Conservation (phyloP, 1,140 invertebrate species). For the Macrobrachium rosenbergii region DNA sequence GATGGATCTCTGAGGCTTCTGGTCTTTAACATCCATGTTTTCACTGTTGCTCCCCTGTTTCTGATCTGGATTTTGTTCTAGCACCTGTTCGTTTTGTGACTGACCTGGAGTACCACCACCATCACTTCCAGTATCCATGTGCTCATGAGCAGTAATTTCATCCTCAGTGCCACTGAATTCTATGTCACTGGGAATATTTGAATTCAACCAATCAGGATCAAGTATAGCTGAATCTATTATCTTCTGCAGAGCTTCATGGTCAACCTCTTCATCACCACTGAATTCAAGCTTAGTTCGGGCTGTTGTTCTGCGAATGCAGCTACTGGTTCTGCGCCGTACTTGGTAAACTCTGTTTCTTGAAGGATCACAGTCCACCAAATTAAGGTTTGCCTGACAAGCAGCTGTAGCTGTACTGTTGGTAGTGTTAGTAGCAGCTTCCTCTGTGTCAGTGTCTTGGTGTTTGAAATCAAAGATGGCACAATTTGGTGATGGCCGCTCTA, state of each 20-base stretch:
- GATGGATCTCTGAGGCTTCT: slow-evolving; percentile 43
- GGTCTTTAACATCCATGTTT: slow-evolving; percentile 1
- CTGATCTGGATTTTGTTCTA: neutral
- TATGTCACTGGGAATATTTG: slow-evolving; percentile 55
- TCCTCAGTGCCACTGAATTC: slow-evolving; percentile 59
- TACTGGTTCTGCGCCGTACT: slow-evolving; percentile 80
- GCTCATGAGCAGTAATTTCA: slow-evolving; percentile 48
- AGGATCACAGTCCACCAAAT: slow-evolving; percentile 69
- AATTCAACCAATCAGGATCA: slow-evolving; percentile 66
- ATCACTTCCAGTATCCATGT: slow-evolving; percentile 61
- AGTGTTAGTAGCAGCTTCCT: slow-evolving; percentile 70
- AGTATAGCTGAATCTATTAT: slow-evolving; percentile 66
- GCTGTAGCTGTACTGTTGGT: slow-evolving; percentile 66
- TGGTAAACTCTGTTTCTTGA: slow-evolving; percentile 74
- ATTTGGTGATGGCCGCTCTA: slow-evolving; percentile 83
- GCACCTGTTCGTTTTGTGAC: slow-evolving; percentile 24
- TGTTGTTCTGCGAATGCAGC: slow-evolving; percentile 69
- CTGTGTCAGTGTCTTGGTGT: slow-evolving; percentile 86
- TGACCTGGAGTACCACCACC: slow-evolving; percentile 67
- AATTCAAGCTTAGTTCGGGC: slow-evolving; percentile 59
- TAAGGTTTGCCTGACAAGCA: slow-evolving; percentile 58
- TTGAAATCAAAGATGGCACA: slow-evolving; percentile 86
- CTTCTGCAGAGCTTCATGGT: slow-evolving; percentile 63
- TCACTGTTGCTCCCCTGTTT: slow-evolving; percentile 21
- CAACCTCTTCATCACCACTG: slow-evolving; percentile 65